Evolutionary conservation across 2,113 vertebrate genomes (phyloP).

Genomic region (Sprattus sprattus): DNA sequence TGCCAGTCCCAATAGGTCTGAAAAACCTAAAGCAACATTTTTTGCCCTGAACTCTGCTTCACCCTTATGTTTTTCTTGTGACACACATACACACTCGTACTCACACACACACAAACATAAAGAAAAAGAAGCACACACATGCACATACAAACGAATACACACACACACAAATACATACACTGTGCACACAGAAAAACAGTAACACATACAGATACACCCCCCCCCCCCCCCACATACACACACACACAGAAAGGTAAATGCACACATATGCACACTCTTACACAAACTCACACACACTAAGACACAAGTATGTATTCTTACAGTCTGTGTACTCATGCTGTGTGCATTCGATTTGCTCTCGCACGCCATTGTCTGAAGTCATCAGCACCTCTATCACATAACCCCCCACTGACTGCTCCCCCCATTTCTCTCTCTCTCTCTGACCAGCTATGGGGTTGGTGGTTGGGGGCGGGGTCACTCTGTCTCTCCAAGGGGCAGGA

Average conservation of each 20-base stretch:
- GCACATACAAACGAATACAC: background rate
- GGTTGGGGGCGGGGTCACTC: background rate
- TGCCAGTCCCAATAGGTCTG: background rate
- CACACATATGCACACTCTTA: background rate
- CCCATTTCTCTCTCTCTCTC: background rate
- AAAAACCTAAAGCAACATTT: background rate
- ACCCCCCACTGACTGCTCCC: background rate
- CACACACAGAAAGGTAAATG: background rate
- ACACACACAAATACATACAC: background rate
- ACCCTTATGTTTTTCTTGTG: background rate
- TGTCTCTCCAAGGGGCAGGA: conserved; percentile 3
- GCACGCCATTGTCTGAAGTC: background rate
- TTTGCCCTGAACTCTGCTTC: conserved; percentile 15
- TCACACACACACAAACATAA: background rate
- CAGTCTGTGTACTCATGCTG: background rate
- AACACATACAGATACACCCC: background rate
- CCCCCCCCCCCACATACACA: background rate
- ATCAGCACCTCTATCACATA: background rate
- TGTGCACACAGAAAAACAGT: background rate
- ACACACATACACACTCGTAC: background rate
- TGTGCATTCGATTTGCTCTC: background rate
- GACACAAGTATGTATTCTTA: background rate
- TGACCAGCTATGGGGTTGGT: background rate
- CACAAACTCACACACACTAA: background rate
- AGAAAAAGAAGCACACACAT: background rate